Evolutionary conservation across 2,888 invertebrate species (phyloP).

Genomic region (Phytoseiulus persimilis): DNA sequence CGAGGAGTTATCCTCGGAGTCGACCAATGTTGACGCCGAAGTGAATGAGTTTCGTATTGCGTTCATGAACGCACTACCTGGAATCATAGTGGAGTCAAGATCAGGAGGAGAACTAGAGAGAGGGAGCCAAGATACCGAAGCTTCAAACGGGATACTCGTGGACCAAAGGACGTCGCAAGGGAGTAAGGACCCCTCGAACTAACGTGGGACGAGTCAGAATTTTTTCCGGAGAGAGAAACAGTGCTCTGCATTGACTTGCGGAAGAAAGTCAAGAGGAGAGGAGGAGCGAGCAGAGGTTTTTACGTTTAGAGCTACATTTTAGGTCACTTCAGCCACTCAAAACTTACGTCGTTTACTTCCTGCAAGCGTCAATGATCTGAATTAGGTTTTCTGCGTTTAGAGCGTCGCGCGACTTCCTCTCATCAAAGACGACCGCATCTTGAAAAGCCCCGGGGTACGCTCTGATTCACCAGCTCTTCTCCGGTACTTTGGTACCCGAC

Average conservation of each 20-base stretch:
- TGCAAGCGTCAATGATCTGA: slow-evolving; percentile 17
- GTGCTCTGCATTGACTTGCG: no score
- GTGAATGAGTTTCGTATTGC: slow-evolving; percentile 34
- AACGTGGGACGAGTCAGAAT: not conserved
- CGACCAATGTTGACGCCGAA: slow-evolving; percentile 14
- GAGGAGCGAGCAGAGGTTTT: not conserved
- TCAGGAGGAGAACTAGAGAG: not conserved
- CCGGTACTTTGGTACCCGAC: not conserved
- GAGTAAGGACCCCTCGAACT: not conserved
- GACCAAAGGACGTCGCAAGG: not conserved
- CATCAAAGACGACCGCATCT: not conserved
- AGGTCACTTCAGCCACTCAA: not conserved
- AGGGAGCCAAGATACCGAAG: not conserved
- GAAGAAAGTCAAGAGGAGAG: not conserved
- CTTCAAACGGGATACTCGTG: not conserved
- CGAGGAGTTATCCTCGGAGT: slow-evolving; percentile 32
- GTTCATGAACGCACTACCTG: slow-evolving; percentile 34
- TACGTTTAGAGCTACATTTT: not conserved
- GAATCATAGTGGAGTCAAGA: not conserved
- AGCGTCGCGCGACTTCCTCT: not conserved
- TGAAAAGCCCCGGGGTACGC: not conserved
- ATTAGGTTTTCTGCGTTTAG: slow-evolving; percentile 10
- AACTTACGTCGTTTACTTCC: slow-evolving; percentile 39
- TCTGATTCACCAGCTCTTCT: not conserved
- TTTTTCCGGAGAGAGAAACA: not conserved